Base-by-base conservation (phyloP, 2,113 vertebrate genomes). In the Colistium nudipinnis region DNA sequence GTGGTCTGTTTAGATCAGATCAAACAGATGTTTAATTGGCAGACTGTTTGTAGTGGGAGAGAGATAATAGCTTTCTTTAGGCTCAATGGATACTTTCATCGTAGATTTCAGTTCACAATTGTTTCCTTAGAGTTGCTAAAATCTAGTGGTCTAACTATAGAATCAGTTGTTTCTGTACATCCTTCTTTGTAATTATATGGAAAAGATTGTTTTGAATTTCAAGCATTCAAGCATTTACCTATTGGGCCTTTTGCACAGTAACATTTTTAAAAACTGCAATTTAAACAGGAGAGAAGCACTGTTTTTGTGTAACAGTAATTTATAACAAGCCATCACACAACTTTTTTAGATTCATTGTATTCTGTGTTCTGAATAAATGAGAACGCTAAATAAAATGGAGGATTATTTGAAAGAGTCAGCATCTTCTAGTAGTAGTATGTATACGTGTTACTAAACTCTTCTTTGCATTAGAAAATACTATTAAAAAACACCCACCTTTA, bases 1-100 rank as follows among this genome's bases (percentile, higher is more conserved):
- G 77, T 78, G 80, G 77, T 86, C 80, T 68, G 13, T 41, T 31
- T 19, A 7, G 13, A 3, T 54, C 7, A 30, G 30, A 33, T 20
- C 12, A 20, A 17, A 13, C 38, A 70, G 25, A 13, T 55, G 20
- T 27, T 30, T n/a, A n/a, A n/a, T n/a, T n/a, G n/a, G n/a, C n/a
- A n/a, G n/a, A n/a, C n/a, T n/a, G n/a, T n/a, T n/a, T n/a, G n/a
- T n/a, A n/a, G n/a, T 77, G 38, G 54, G 4, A 31, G 13, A 14
- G 7, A 47, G 48, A 55, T 14, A 24, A 27, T 33, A 7, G 27
- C 38, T 64, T n/a, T 36, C 30, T 22, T 20, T 49, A 9, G 31
- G 31, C 3, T 55, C 17, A 39, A 9, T 39, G 16, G 4, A 12
- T 30, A 4, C 10, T 43, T 54, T 43, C 7, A 13, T 13, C 11